These are phyloP conservation scores for Octodonta nipae DNA, from an alignment of 2,888 invertebrate species.

Conservation along the genomic window DNA sequence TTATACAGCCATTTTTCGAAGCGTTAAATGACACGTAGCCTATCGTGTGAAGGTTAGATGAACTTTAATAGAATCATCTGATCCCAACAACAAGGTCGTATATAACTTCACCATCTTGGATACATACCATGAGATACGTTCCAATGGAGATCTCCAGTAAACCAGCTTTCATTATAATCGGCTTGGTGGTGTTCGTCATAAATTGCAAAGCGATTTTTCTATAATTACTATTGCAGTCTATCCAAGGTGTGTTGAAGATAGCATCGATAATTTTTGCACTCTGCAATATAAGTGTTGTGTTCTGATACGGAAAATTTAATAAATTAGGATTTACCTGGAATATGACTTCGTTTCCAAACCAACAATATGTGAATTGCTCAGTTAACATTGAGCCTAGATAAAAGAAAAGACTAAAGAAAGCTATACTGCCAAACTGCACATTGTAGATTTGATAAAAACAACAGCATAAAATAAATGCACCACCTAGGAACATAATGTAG, in stretches of 20 bases:
- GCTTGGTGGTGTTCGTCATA: conserved; percentile 6
- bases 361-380: conserved; percentile 10
- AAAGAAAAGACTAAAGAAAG: not conserved
- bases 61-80: not conserved
- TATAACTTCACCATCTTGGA: conserved; percentile 3
- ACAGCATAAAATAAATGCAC: not conserved
- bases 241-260: conserved; percentile 10
- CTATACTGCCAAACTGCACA: conserved; percentile 1
- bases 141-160: conserved; percentile 7
- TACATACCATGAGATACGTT: conserved; percentile 7
- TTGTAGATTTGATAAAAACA: not conserved
- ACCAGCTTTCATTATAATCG: conserved; percentile 8
- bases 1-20: too few species aligned
- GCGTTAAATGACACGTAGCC: too few species aligned
- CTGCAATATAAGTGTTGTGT: conserved; percentile 6
- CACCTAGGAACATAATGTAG: not conserved
- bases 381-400: conserved; percentile 7
- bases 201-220: conserved; percentile 8
- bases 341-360: conserved; percentile 10
- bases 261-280: conserved; percentile 7
- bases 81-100: not conserved
- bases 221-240: conserved; percentile 9
- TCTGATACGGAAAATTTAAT: not conserved
- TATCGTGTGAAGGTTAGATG: too few species aligned
- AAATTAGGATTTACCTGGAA: conserved; percentile 6